Evolutionary conservation across 2,113 vertebrate species (phyloP), one percentile per base, ranked within the genome.

Genomic region (Aegotheles bennettii): DNA sequence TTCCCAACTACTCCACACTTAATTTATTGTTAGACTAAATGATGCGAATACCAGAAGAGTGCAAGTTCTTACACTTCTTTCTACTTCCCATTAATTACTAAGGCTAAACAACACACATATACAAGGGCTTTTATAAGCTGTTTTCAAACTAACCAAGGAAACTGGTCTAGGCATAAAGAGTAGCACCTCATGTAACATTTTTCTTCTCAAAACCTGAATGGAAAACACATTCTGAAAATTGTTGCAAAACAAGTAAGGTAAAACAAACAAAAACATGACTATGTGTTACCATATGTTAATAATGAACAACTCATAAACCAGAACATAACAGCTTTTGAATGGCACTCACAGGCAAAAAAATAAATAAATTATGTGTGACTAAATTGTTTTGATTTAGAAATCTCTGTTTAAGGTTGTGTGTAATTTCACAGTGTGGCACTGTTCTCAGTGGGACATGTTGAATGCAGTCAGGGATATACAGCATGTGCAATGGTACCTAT

Each of bases 401-500:
- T 50, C 14, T 19, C 29, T n/a, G 25, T 48, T 51, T 64, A 60
- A 71, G 63, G 63, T 19, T 19, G 59, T 35, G 6, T 31, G 4
- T 16, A 50, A 26, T 10, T 4, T 57, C 33, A 43, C 43, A 38
- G 25, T 2, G 36, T 24, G 76, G 57, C 31, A 75, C 50, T 13
- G 0, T 26, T n/a, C 33, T 63, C 40, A 31, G 45, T 11, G 50
- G 80, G 36, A 16, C 11, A 11, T 7, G 29, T 1, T n/a, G 68
- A 59, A 28, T 28, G 33, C 28, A 69, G 38, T 8, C 11, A 9
- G 50, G 43, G n/a, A 42, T 4, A 17, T 2, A 4, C 2, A 64
- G 24, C 13, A 10, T 5, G 9, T 9, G 16, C 3, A 24, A 29
- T 4, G 36, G 29, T 14, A 60, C 0, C 2, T 24, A 10, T 25